phyloP scores from a whole-genome alignment of 2,888 invertebrate species.

The Coleophora flavipennella region DNA sequence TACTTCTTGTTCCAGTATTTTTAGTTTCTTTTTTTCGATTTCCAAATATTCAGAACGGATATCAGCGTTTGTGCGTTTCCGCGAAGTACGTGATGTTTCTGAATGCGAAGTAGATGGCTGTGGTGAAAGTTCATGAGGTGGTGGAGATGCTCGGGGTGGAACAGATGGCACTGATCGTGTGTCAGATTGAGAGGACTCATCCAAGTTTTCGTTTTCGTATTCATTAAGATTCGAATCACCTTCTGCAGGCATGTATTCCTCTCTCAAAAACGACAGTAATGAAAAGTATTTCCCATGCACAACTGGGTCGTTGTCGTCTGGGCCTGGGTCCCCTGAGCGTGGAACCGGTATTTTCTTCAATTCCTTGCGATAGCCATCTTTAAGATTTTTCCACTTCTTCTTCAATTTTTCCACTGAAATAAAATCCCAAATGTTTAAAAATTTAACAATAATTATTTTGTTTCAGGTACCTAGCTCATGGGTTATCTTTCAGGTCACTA shows the following conservation, averaged over 20 bases:
- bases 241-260: constrained; percentile 16
- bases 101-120: constrained; percentile 10
- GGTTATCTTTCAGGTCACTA: not conserved
- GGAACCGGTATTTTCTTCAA: constrained; percentile 13
- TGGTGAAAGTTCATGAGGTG: too few species aligned
- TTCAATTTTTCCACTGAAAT: constrained; percentile 17
- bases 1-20: constrained; percentile 23
- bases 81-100: constrained; percentile 7
- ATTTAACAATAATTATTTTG: too few species aligned
- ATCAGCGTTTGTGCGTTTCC: constrained; percentile 12
- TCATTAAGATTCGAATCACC: too few species aligned
- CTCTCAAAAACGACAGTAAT: constrained; percentile 18
- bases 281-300: constrained; percentile 20
- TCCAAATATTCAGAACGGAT: constrained; percentile 20
- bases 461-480: not conserved
- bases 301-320: constrained; percentile 15
- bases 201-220: constrained; percentile 16
- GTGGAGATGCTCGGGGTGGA: too few species aligned
- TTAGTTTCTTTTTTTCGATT: constrained; percentile 22
- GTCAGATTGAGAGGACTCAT: constrained; percentile 18
- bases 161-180: constrained; percentile 18
- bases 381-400: constrained; percentile 20
- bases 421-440: too few species aligned
- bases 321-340: constrained; percentile 18
- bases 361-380: constrained; percentile 18